phyloP scores from a whole-genome alignment of 2,797 vertebrate species.

The Melanotaenia nigrans region DNA sequence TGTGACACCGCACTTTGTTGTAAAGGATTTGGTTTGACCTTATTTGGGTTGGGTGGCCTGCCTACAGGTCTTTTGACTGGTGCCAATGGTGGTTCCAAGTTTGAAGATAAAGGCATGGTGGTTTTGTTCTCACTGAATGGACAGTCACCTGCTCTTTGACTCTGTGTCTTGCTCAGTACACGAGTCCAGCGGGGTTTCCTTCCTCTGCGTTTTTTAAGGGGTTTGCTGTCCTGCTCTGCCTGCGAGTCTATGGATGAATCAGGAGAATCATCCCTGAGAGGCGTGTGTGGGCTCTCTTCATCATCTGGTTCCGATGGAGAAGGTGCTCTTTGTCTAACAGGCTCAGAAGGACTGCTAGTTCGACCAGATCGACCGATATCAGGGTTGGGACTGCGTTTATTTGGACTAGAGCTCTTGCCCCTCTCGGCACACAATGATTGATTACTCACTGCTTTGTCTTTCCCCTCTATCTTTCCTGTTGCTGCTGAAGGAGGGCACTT shows the following conservation, averaged over 20 bases:
- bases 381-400: slow-evolving; percentile 79
- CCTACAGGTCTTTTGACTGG: slow-evolving; percentile 82
- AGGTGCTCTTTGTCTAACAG: slow-evolving; percentile 70
- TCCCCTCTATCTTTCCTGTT: slow-evolving; percentile 77
- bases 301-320: slow-evolving; percentile 71
- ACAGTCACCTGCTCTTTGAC: slow-evolving; percentile 68
- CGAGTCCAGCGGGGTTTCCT: slow-evolving; percentile 93
- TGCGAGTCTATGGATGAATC: slow-evolving; percentile 80
- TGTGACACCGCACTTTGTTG: slow-evolving; percentile 75
- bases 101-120: slow-evolving; percentile 68
- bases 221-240: slow-evolving; percentile 87
- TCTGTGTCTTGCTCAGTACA: slow-evolving; percentile 80
- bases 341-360: slow-evolving; percentile 70
- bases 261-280: slow-evolving; percentile 78
- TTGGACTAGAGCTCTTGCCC: slow-evolving; percentile 81
- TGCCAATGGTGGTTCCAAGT: slow-evolving; percentile 59
- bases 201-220: slow-evolving; percentile 94
- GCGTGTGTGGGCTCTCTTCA: slow-evolving; percentile 68
- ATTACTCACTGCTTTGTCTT: slow-evolving; percentile 71
- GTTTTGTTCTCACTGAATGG: slow-evolving; percentile 71
- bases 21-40: slow-evolving; percentile 80
- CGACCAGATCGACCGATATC: slow-evolving; percentile 63
- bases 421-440: slow-evolving; percentile 71
- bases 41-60: slow-evolving; percentile 83
- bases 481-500: slow-evolving; percentile 67